Percentiles rank a stretch among this genome's conserved stretches.
Conservation (phyloP, 2,113 vertebrate species). For the Ornithorhynchus anatinus region DNA sequence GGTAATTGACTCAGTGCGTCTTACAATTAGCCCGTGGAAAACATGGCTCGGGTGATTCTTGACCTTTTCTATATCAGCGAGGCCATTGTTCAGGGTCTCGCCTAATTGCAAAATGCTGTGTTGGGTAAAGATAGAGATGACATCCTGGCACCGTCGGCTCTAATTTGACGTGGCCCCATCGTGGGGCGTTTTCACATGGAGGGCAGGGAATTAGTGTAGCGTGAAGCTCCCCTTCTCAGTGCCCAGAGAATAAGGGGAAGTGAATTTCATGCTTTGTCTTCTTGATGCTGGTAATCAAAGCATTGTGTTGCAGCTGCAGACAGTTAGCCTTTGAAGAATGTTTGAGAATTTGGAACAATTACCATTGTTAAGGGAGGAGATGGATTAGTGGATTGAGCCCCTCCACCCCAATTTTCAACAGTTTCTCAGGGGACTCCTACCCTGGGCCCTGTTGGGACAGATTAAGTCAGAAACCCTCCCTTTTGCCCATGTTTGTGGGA, state of each 20-base stretch:
- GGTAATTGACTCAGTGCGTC: constrained; percentile 63
- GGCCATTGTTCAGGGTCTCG: constrained; percentile 56
- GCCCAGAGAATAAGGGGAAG: constrained; percentile 64
- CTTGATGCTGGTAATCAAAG: constrained; percentile 68
- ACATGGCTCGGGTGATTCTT: constrained; percentile 42
- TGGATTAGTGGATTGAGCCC: constrained; percentile 38
- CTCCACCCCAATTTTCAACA: too few species aligned
- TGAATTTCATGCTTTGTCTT: constrained; percentile 75
- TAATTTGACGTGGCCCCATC: constrained; percentile 32
- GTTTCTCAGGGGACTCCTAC: not conserved
- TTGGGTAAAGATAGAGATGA: constrained; percentile 44
- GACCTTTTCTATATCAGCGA: constrained; percentile 59
- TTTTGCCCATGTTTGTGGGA: too few species aligned
- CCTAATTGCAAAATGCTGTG: constrained; percentile 54
- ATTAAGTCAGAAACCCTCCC: too few species aligned
- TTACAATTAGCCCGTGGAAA: constrained; percentile 59
- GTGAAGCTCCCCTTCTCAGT: constrained; percentile 56
- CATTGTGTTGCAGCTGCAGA: constrained; percentile 57
- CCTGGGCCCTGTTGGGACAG: too few species aligned
- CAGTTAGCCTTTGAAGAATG: constrained; percentile 59
- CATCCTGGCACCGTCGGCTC: constrained; percentile 14
- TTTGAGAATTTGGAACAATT: constrained; percentile 23
- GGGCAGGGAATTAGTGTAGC: constrained; percentile 64
- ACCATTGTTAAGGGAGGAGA: constrained; percentile 28
- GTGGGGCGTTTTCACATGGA: constrained; percentile 58